Evolutionary conservation across 1,140 invertebrate genomes (phyloP), one percentile per base, ranked within the genome.

Genomic region (Eumeta japonica): DNA sequence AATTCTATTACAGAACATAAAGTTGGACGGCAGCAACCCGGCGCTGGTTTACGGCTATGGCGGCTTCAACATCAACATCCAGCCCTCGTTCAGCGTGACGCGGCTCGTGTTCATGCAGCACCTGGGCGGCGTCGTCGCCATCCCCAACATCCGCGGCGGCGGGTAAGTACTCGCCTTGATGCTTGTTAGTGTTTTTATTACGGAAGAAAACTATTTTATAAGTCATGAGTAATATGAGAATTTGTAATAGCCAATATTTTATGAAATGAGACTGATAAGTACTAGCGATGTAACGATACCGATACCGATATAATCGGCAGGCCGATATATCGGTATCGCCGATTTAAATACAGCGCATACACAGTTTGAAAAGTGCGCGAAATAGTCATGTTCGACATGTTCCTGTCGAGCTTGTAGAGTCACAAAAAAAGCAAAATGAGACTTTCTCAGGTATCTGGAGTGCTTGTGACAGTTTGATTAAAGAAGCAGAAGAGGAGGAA

Each of bases 31-130:
- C 16, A 80, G 77, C 28, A 87, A 83, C 64, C 90, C 86, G 15
- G 88, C 85, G 41, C 74, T 97, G 10, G 71, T 99, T 11, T 98
- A 98, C 73, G 96, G 94, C 12, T 99, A 99, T 75, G 97, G 96
- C 28, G 96, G 96, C 0, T 99, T 98, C 63, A 97, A 96, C 77
- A 85, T 97, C 38, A 90, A 88, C 52, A 78, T 97, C 41, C 86
- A 87, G 55, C 95, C 97, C 4, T 82, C 81, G 11, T 93, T 92
- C 73, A 89, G 86, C 49, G 81, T 93, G 4, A 84, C 85, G 3
- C 78, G 90, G 41, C 71, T 97, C 16, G 81, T 95, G 40, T 97
- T 97, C 63, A 86, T 98, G 55, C 85, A 96, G 52, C 84, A 94
- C 63, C 87, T 97, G 39, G 81, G 87, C 64, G 94, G 94, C 3